These are phyloP conservation scores for Margaritifera margaritifera DNA, from an alignment of 2,888 invertebrate species.

Conservation along the genomic window DNA sequence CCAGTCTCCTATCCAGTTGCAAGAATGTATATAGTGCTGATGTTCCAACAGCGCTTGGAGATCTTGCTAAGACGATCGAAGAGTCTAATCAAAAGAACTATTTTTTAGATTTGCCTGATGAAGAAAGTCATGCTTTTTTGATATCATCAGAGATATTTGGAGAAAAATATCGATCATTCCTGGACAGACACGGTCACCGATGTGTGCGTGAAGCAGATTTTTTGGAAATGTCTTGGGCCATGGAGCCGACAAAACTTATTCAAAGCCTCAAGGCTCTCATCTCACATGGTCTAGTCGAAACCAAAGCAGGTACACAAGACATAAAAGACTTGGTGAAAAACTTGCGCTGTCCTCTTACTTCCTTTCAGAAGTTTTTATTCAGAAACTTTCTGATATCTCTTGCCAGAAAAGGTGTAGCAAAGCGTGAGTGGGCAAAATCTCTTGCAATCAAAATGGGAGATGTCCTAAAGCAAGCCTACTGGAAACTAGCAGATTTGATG, in stretches of 20 bases:
- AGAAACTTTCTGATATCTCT: constrained; percentile 5
- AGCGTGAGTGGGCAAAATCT: constrained; percentile 80
- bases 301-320: background rate
- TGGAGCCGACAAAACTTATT: constrained; percentile 39
- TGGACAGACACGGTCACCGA: constrained; percentile 83
- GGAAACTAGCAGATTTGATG: constrained; percentile 77
- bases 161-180: constrained; percentile 72
- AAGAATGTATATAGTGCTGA: background rate
- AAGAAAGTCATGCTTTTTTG: no score
- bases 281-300: background rate
- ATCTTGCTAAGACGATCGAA: constrained; percentile 4
- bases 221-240: constrained; percentile 45
- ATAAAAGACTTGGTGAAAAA: constrained; percentile 4
- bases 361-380: constrained; percentile 3
- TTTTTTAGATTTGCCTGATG: background rate
- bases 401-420: constrained; percentile 77
- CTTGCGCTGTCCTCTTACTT: constrained; percentile 1
- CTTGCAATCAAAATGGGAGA: constrained; percentile 73
- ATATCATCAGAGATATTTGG: no score
- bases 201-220: constrained; percentile 74
- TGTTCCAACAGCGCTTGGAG: constrained; percentile 9
- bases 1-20: no score
- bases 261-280: constrained; percentile 70
- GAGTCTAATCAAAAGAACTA: background rate
- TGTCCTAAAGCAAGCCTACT: constrained; percentile 77